Evolutionary conservation across 2,113 vertebrate species (phyloP).

Genomic region (Gallinago jamesoni): DNA sequence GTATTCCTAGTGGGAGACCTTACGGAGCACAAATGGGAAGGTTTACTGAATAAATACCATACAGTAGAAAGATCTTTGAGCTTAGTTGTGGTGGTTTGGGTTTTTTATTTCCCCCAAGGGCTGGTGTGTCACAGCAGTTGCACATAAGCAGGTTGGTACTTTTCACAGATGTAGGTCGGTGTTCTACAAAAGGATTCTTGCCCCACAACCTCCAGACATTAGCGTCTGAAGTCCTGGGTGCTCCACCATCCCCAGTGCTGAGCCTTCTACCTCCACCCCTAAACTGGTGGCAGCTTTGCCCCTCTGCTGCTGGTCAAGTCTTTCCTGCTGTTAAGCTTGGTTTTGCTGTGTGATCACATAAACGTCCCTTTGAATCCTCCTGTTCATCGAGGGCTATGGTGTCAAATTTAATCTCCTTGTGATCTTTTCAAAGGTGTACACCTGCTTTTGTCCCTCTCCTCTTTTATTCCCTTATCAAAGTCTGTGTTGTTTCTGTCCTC

Average conservation of each 20-base stretch:
- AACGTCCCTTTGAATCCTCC: neutral
- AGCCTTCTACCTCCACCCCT: neutral
- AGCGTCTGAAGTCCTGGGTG: neutral
- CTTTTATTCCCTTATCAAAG: neutral
- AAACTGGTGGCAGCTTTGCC: fast-evolving
- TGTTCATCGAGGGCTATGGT: fast-evolving
- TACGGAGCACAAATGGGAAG: neutral
- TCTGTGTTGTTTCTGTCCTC: neutral
- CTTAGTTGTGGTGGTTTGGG: fast-evolving
- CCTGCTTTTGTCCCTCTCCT: neutral
- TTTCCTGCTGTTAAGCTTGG: neutral
- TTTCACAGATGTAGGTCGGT: neutral
- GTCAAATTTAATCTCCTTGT: neutral
- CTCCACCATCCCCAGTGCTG: fast-evolving
- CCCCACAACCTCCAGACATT: neutral
- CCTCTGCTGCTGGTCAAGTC: neutral
- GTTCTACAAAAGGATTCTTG: neutral
- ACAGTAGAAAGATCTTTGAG: neutral
- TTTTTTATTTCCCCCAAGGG: neutral
- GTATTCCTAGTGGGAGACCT: neutral
- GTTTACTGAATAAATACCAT: neutral
- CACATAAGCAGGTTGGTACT: neutral
- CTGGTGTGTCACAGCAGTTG: neutral
- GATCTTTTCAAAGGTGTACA: neutral
- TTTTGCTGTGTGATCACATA: neutral